phyloP scores from a whole-genome alignment of 2,888 invertebrate genomes.

The Pollenia labialis region DNA sequence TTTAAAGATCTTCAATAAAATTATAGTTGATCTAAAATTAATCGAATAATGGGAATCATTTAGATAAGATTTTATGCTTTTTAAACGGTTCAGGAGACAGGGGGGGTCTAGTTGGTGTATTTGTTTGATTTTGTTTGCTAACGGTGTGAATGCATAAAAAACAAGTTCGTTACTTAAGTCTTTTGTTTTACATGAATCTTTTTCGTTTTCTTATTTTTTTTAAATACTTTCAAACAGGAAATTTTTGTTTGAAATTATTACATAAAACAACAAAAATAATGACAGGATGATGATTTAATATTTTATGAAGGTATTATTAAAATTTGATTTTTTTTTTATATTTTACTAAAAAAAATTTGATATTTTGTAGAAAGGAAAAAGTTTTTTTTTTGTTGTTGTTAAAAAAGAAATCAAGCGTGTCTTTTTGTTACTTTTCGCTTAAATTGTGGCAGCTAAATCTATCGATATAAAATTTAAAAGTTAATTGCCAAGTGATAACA shows the following conservation, averaged over 20 bases:
- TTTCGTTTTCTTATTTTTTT: constrained; percentile 13
- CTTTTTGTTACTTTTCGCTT: neutral
- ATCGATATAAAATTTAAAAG: constrained; percentile 60
- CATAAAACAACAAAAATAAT: constrained; percentile 52
- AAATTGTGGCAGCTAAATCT: constrained; percentile 3
- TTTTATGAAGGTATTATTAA: constrained; percentile 54
- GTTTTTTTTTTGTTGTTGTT: too few species aligned
- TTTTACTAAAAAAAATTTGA: constrained; percentile 10
- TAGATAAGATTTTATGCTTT: neutral
- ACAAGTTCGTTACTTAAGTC: constrained; percentile 53
- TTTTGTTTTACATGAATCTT: constrained; percentile 32
- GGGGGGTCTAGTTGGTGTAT: neutral
- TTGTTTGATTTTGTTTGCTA: neutral
- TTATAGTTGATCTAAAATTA: neutral
- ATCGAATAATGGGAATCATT: neutral
- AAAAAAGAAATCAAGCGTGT: constrained; percentile 8
- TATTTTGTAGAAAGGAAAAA: constrained; percentile 8
- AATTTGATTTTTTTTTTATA: constrained; percentile 1
- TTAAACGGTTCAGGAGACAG: neutral
- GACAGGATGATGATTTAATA: constrained; percentile 67
- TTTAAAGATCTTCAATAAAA: neutral
- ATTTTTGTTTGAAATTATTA: constrained; percentile 49
- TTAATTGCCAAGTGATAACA: constrained; percentile 68
- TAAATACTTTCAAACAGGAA: constrained; percentile 57
- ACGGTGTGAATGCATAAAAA: neutral